Percentiles rank a stretch among this genome's conserved stretches.
Conservation (phyloP, 1,140 invertebrate genomes). For the Dinothrombium tinctorium region DNA sequence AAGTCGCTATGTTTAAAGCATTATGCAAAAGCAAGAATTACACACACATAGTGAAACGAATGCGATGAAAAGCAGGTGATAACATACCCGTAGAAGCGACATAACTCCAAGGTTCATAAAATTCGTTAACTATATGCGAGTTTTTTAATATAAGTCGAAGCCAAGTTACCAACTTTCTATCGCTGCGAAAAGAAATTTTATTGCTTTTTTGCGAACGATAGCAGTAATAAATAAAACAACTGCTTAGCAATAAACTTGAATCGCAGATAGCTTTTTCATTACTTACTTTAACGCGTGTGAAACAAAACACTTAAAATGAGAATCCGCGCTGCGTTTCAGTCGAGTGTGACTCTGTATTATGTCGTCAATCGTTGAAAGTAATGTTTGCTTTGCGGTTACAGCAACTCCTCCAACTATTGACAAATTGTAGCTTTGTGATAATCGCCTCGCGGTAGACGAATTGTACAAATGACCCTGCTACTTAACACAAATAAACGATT, state of each 20-base stretch:
- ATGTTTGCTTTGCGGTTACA: conserved; percentile 69
- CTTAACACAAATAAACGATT: background rate
- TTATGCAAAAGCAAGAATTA: too few species aligned
- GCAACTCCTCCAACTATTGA: conserved; percentile 65
- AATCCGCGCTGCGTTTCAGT: conserved; percentile 78
- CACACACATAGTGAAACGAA: too few species aligned
- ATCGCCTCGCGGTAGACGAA: conserved; percentile 71
- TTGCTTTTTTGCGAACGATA: too few species aligned
- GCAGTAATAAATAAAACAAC: too few species aligned
- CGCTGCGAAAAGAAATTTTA: too few species aligned
- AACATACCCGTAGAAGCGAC: conserved; percentile 73
- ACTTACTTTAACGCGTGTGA: conserved; percentile 82
- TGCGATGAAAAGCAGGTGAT: too few species aligned
- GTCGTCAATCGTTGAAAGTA: conserved; percentile 71
- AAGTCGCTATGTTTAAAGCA: too few species aligned
- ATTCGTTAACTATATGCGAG: conserved; percentile 57
- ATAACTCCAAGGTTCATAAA: conserved; percentile 87
- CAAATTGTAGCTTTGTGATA: conserved; percentile 94
- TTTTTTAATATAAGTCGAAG: conserved; percentile 73
- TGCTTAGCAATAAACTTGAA: conserved; percentile 4
- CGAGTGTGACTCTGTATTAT: conserved; percentile 70
- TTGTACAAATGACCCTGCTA: conserved; percentile 62
- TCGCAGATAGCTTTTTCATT: conserved; percentile 4
- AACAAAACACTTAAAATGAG: conserved; percentile 94
- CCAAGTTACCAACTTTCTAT: conserved; percentile 74